Base-by-base conservation (phyloP, 2,113 vertebrate species). In the Corythornis cristatus region DNA sequence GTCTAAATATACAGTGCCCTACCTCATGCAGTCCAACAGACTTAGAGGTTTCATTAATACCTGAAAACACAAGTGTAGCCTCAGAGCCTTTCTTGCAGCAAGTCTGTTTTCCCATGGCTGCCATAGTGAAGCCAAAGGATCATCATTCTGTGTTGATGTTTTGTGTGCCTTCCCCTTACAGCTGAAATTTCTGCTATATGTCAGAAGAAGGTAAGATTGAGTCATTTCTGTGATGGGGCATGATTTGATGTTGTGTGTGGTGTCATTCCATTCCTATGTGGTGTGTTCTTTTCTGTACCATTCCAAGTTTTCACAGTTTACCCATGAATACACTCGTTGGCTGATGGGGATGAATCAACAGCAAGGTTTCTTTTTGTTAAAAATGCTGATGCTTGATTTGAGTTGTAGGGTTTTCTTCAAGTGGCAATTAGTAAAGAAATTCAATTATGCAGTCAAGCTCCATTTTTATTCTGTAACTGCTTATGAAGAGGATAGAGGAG, bases 141-240 rank as follows among this genome's bases (percentile, higher is more conserved):
- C 3, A 0, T 96, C 91, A 81, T 94, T 95, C 74, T 95, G 67
- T 97, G 97, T 97, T 98, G 95, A 98, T 98, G 77, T 97, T 97
- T 96, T 97, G 90, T 98, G 84, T 98, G 87, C 77, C 94, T 98
- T 98, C 96, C 97, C 93, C 96, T 98, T 98, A 97, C 99, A 99
- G 99, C 99, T 98, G 99, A 99, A 98, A 99, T 99, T 98, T 99
- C 99, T 97, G 99, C 99, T 95, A 99, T 99, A 98, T 99, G 99
- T 98, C 99, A 99, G 98, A 99, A 99, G 97, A 99, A 99, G 99
- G 99, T 99, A 99, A 99, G 99, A 97, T 60, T 78, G 61, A 70
- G 88, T 80, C 56, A 40, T 96, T 75, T 93, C 62, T 97, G 88
- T 96, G 87, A 78, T 97, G 95, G 67, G 74, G 88, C 97, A 97